A percentile compares a stretch with the other conserved stretches of the same genome.
phyloP scores from a whole-genome alignment of 2,113 vertebrate species.

The Pycnonotus jocosus region DNA sequence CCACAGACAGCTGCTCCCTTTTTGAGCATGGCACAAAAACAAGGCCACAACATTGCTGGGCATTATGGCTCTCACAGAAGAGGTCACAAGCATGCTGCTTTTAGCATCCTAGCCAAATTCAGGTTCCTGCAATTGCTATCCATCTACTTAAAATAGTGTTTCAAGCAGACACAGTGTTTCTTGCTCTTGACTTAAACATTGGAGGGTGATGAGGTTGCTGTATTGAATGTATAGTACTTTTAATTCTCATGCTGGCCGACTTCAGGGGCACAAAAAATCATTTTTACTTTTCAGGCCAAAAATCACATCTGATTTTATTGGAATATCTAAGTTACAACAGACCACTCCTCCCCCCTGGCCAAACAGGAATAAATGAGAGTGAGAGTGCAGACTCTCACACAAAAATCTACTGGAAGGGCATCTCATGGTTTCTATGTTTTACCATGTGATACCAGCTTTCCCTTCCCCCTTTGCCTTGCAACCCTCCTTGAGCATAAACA shows the following conservation, averaged over 20 bases:
- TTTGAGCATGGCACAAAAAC: background rate
- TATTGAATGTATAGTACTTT: background rate
- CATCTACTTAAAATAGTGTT: background rate
- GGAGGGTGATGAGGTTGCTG: background rate
- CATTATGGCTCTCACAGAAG: background rate
- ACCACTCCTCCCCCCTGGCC: too few species aligned
- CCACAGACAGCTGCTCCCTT: background rate
- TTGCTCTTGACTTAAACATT: background rate
- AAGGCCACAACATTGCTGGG: background rate
- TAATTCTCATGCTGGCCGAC: background rate
- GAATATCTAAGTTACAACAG: background rate
- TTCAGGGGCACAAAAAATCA: background rate
- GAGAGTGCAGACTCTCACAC: background rate
- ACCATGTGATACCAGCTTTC: background rate
- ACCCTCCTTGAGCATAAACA: rapidly evolving
- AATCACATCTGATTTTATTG: background rate
- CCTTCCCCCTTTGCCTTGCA: background rate
- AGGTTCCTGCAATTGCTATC: background rate
- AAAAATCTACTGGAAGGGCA: background rate
- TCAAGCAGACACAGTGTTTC: background rate
- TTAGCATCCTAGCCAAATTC: background rate
- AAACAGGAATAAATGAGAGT: background rate
- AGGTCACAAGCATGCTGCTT: background rate
- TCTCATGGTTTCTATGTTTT: background rate
- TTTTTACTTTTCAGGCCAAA: background rate